phyloP scores from a whole-genome alignment of 2,797 vertebrate genomes.

The Neosilurus hyrtlii region DNA sequence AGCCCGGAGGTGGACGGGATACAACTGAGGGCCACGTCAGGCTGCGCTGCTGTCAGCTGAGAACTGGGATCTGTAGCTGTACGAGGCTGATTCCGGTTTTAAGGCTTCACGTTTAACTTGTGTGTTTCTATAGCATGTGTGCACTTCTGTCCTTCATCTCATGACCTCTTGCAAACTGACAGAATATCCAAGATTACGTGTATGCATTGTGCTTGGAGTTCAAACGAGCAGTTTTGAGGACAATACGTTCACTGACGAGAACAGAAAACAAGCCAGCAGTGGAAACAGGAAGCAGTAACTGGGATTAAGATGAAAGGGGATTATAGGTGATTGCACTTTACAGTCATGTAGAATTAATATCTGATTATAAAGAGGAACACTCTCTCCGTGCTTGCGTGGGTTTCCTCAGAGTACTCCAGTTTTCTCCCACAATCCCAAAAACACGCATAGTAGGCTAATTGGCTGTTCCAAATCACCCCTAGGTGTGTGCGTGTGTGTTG shows the following conservation, averaged over 20 bases:
- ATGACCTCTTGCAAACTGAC: constrained; percentile 4
- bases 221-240: neutral
- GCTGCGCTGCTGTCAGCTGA: neutral
- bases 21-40: neutral
- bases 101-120: too few relatives aligned
- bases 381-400: too few relatives aligned
- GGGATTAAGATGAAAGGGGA: neutral
- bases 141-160: neutral
- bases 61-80: neutral
- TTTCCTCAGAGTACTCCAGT: too few relatives aligned
- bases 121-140: neutral
- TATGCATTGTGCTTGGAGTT: neutral
- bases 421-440: too few relatives aligned
- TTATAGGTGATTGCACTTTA: neutral
- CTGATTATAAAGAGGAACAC: neutral
- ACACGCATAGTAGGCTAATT: too few relatives aligned
- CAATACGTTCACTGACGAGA: neutral
- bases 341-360: constrained; percentile 2
- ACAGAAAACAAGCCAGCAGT: neutral
- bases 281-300: neutral
- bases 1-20: neutral
- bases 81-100: neutral
- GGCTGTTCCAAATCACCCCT: too few relatives aligned
- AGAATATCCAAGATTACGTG: neutral
- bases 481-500: too few relatives aligned